A percentile compares a stretch with the other conserved stretches of the same genome.
phyloP scores from a whole-genome alignment of 2,797 vertebrate genomes.

The Tragopan temminckii region DNA sequence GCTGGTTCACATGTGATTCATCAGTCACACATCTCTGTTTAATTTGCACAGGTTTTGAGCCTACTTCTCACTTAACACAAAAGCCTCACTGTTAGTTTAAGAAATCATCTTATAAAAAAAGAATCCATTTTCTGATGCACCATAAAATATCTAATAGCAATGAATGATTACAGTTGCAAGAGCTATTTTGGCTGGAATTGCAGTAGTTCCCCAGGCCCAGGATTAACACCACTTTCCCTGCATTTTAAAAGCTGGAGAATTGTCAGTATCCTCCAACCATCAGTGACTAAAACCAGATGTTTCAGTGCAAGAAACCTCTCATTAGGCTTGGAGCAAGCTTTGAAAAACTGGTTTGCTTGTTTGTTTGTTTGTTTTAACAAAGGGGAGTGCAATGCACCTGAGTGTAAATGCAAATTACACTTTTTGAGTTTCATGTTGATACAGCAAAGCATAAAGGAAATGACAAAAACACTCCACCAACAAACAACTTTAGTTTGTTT shows the following conservation, averaged over 20 bases:
- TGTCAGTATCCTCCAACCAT: constrained; percentile 42
- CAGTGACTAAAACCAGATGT: constrained; percentile 69
- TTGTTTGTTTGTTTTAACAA: constrained; percentile 66
- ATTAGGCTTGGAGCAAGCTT: constrained; percentile 35
- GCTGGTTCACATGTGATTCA: constrained; percentile 47
- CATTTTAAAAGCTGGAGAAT: constrained; percentile 24
- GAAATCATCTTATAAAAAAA: neutral
- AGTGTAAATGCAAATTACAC: constrained; percentile 62
- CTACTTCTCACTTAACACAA: constrained; percentile 21
- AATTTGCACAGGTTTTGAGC: constrained; percentile 43
- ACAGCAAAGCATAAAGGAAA: constrained; percentile 69
- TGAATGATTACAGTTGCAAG: constrained; percentile 8
- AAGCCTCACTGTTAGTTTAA: constrained; percentile 49
- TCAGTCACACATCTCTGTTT: constrained; percentile 56
- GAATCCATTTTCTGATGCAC: constrained; percentile 57
- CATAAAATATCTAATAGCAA: constrained; percentile 60
- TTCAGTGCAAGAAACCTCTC: constrained; percentile 65
- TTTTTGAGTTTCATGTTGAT: constrained; percentile 67
- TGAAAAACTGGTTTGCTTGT: constrained; percentile 69
- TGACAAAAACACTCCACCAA: constrained; percentile 41
- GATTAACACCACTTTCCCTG: constrained; percentile 35
- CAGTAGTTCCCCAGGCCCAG: constrained; percentile 9
- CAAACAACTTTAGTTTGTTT: constrained; percentile 15
- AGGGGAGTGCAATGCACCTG: constrained; percentile 53
- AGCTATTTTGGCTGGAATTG: neutral